phyloP scores from a whole-genome alignment of 2,888 invertebrate genomes.

The Ornithoptera alexandrae region DNA sequence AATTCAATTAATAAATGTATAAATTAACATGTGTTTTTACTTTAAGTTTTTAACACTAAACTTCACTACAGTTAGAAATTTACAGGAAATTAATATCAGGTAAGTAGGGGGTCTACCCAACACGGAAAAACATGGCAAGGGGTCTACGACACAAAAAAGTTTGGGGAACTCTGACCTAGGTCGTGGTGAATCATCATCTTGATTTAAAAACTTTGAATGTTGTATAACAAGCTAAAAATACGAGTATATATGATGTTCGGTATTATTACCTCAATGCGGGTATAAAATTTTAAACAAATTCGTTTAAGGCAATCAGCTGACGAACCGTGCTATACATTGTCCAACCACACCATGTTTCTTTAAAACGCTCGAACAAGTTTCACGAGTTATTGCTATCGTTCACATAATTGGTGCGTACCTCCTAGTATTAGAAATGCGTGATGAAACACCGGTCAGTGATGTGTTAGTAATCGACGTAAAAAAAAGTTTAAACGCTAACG shows the following conservation, averaged over 20 bases:
- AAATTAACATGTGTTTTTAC: too few species aligned
- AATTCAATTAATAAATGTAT: too few species aligned
- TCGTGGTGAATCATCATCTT: too few species aligned
- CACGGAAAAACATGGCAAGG: too few species aligned
- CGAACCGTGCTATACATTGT: conserved; percentile 2
- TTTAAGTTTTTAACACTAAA: too few species aligned
- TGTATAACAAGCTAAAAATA: too few species aligned
- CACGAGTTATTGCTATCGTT: not conserved
- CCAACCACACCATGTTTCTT: conserved; percentile 23
- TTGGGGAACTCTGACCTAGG: too few species aligned
- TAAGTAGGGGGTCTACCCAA: too few species aligned
- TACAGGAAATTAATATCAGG: too few species aligned
- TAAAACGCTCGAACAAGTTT: conserved; percentile 9
- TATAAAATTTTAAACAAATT: not conserved
- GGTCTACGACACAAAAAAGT: too few species aligned
- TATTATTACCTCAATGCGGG: not conserved
- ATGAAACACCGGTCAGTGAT: conserved; percentile 17
- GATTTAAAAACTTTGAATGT: too few species aligned
- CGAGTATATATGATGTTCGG: not conserved
- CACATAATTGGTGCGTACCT: conserved; percentile 21
- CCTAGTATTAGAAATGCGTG: conserved; percentile 15
- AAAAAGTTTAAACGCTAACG: conserved; percentile 19
- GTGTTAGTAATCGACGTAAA: conserved; percentile 16
- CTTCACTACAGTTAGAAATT: too few species aligned
- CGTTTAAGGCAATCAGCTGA: conserved; percentile 1